Evolutionary conservation across 1,140 invertebrate species (phyloP).

Genomic region (Drosophila dunni): DNA sequence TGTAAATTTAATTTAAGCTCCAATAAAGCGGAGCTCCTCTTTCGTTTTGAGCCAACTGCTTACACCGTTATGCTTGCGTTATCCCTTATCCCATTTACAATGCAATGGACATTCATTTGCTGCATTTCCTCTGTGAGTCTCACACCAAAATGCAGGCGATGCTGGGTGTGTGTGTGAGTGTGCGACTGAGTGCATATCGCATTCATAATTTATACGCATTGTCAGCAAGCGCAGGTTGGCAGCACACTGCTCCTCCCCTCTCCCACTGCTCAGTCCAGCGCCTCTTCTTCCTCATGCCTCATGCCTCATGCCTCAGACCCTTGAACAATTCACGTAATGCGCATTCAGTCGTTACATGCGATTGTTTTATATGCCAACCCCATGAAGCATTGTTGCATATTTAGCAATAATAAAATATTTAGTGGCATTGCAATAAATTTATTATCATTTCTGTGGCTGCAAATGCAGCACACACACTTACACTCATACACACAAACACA

Average conservation of each 20-base stretch:
- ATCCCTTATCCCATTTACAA: not conserved
- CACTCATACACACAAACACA: slow-evolving; percentile 4
- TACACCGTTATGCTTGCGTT: no score
- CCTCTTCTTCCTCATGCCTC: not conserved
- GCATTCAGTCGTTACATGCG: slow-evolving; percentile 72
- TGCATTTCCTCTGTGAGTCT: slow-evolving; percentile 8
- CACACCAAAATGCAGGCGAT: slow-evolving; percentile 1
- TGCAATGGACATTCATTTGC: slow-evolving; percentile 7
- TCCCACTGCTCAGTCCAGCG: slow-evolving; percentile 10
- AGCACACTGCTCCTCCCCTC: not conserved
- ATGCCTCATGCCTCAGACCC: not conserved
- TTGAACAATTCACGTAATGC: slow-evolving; percentile 48
- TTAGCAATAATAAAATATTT: slow-evolving; percentile 83
- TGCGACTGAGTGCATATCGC: slow-evolving; percentile 67
- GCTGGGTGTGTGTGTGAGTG: slow-evolving; percentile 12
- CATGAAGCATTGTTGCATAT: slow-evolving; percentile 73
- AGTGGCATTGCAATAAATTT: slow-evolving; percentile 80
- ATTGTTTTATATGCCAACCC: slow-evolving; percentile 74
- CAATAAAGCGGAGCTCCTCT: not conserved
- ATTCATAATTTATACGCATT: slow-evolving; percentile 81
- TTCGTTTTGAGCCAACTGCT: no score
- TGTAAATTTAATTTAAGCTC: slow-evolving; percentile 21
- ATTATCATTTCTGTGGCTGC: slow-evolving; percentile 58
- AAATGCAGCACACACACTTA: slow-evolving; percentile 11
- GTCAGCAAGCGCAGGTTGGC: slow-evolving; percentile 73